phyloP scores from a whole-genome alignment of 2,888 invertebrate genomes.

The Torymus auratus region DNA sequence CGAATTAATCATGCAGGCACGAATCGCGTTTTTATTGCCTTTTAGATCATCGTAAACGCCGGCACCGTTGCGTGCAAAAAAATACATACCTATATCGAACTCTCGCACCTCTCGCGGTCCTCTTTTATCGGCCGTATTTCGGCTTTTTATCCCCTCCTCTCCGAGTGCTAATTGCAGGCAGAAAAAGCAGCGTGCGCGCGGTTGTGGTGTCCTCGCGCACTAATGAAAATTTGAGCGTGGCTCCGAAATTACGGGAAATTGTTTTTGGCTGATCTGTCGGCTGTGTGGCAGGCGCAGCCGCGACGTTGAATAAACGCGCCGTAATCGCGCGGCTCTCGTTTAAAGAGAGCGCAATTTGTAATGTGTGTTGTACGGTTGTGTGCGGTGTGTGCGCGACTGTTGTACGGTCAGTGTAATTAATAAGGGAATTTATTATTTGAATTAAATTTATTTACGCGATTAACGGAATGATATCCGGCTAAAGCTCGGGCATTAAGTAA shows the following conservation, averaged over 20 bases:
- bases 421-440: no score
- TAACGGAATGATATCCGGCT: no score
- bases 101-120: background rate
- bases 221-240: conserved; percentile 25
- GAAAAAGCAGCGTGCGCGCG: background rate
- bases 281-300: background rate
- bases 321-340: background rate
- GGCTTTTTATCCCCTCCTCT: background rate
- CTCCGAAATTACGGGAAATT: conserved; percentile 20
- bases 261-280: conserved; percentile 1
- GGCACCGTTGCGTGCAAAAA: background rate
- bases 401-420: background rate
- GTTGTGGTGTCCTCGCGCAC: background rate
- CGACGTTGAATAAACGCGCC: background rate
- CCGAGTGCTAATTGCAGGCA: conserved; percentile 19
- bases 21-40: background rate
- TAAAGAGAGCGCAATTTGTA: conserved; percentile 9
- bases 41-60: conserved; percentile 30
- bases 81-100: background rate
- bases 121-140: background rate
- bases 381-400: background rate
- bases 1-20: background rate
- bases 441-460: no score
- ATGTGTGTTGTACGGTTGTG: background rate
- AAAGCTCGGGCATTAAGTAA: no score